Evolutionary conservation across 1,140 invertebrate species (phyloP).

Genomic region (Rhagoletis zephyria): DNA sequence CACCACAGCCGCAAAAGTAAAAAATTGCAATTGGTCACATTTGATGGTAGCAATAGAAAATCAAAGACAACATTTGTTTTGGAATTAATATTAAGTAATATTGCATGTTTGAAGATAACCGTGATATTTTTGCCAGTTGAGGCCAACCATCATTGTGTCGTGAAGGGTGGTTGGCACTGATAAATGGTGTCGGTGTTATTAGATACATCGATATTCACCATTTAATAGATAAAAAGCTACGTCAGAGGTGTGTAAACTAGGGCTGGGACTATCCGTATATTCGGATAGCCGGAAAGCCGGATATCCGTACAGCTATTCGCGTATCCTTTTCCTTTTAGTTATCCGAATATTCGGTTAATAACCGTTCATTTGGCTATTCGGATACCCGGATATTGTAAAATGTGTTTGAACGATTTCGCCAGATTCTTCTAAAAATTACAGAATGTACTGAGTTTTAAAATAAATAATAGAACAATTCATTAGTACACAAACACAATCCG

Average conservation of each 20-base stretch:
- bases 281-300: no score
- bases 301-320: no score
- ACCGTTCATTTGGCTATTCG: no score
- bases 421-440: no score
- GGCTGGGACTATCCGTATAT: not conserved
- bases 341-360: no score
- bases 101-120: not conserved
- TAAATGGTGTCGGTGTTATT: not conserved
- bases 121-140: not conserved
- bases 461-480: no score
- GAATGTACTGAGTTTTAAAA: no score
- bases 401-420: no score
- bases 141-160: not conserved
- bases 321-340: no score
- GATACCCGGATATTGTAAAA: no score
- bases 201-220: not conserved
- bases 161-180: not conserved
- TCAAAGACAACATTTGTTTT: conserved; percentile 4
- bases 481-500: no score
- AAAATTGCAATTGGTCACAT: not conserved
- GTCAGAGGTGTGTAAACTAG: not conserved
- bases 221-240: conserved; percentile 8
- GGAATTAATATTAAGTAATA: conserved; percentile 17
- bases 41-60: not conserved
- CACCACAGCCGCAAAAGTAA: not conserved